A percentile compares a stretch with the other conserved stretches of the same genome.
Evolutionary conservation across 1,140 invertebrate species (phyloP).

Genomic region (Limonius californicus): DNA sequence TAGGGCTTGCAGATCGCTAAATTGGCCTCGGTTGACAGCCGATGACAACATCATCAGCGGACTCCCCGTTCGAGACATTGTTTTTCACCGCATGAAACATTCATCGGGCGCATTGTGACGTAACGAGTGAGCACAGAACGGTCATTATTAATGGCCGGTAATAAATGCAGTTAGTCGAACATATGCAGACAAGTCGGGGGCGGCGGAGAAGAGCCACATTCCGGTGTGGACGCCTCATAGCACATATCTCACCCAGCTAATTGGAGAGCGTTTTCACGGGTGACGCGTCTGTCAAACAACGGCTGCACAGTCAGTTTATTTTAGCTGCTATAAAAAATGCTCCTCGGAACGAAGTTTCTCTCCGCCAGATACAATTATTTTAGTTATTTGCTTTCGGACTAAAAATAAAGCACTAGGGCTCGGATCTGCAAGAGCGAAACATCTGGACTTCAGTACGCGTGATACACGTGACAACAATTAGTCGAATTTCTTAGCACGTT

Average conservation of each 20-base stretch:
- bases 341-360: conserved; percentile 23
- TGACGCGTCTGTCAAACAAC: conserved; percentile 43
- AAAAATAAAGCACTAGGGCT: conserved; percentile 29
- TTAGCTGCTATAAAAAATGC: conserved; percentile 28
- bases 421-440: conserved; percentile 23
- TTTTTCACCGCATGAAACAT: conserved; percentile 41
- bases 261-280: conserved; percentile 41
- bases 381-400: conserved; percentile 32
- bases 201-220: conserved; percentile 14
- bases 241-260: conserved; percentile 41
- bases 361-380: conserved; percentile 37
- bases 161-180: conserved; percentile 31
- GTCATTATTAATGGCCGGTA: conserved; percentile 34
- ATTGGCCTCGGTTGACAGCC: conserved; percentile 40
- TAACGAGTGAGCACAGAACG: conserved; percentile 22
- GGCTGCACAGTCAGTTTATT: conserved; percentile 30
- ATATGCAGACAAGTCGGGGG: conserved; percentile 24
- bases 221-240: conserved; percentile 27
- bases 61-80: conserved; percentile 37
- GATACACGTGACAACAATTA: conserved; percentile 30
- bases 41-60: conserved; percentile 44
- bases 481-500: neutral
- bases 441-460: conserved; percentile 18
- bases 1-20: conserved; percentile 36
- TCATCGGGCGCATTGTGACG: conserved; percentile 31